Evolutionary conservation across 2,888 invertebrate genomes (phyloP).

Genomic region (Pyrocoelia pectoralis): DNA sequence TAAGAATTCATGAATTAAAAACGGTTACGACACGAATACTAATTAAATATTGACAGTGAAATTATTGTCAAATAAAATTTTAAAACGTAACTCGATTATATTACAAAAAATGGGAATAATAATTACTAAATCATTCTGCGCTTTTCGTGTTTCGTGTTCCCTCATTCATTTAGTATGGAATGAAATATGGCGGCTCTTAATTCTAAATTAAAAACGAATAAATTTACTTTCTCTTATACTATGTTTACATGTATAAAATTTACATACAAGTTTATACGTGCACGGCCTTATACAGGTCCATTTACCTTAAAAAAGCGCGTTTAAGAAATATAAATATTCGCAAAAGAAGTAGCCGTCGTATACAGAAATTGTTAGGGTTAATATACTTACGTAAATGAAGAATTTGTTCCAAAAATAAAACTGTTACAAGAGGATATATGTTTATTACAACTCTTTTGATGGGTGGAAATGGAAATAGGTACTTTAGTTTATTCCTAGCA

Average conservation of each 20-base stretch:
- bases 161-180: neutral
- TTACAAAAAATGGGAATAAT: neutral
- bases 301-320: too few species aligned
- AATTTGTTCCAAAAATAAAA: neutral
- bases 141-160: too few species aligned
- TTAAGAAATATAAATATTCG: neutral
- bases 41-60: slow-evolving; percentile 1
- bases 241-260: neutral
- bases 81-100: neutral
- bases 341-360: too few species aligned
- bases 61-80: slow-evolving; percentile 5
- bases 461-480: neutral
- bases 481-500: slow-evolving; percentile 1
- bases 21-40: slow-evolving; percentile 9
- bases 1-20: slow-evolving; percentile 3
- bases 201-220: neutral
- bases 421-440: neutral
- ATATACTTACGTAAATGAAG: neutral
- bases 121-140: too few species aligned
- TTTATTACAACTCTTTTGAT: neutral
- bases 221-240: slow-evolving; percentile 1
- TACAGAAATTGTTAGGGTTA: neutral
- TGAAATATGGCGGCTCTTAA: slow-evolving; percentile 1
- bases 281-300: neutral
- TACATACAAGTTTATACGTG: neutral